Conservation (phyloP, 2,888 invertebrate species). For the Dilophus febrilis region DNA sequence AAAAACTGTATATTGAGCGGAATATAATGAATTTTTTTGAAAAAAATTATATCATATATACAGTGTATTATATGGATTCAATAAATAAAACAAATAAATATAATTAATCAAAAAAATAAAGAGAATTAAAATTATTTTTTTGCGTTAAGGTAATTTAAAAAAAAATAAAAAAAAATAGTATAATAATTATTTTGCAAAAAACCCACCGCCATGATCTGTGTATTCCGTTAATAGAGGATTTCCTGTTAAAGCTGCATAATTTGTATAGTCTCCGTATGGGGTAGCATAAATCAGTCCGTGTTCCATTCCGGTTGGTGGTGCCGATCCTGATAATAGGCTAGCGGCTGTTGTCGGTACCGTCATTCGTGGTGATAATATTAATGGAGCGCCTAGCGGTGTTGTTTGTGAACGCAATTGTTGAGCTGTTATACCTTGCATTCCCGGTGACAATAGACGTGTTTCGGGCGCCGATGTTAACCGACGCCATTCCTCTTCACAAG, state of each 20-base stretch:
- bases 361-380: conserved; percentile 83
- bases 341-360: conserved; percentile 62
- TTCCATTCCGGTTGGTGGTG: conserved; percentile 49
- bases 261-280: conserved; percentile 75
- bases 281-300: conserved; percentile 60
- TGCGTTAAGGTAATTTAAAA: too few species aligned
- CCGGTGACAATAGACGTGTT: conserved; percentile 49
- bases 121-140: too few species aligned
- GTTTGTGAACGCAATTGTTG: conserved; percentile 45
- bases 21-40: too few species aligned
- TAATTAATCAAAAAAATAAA: conserved; percentile 4
- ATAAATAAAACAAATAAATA: conserved; percentile 7
- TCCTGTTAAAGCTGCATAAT: conserved; percentile 70
- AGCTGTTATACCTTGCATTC: conserved; percentile 43
- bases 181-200: conserved; percentile 52
- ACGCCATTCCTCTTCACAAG: conserved; percentile 74
- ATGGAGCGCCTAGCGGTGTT: conserved; percentile 72
- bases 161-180: conserved; percentile 5
- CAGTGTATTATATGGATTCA: too few species aligned
- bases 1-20: too few species aligned
- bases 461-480: conserved; percentile 64
- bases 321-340: conserved; percentile 37
- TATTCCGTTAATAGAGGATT: conserved; percentile 73
- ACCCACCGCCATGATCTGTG: conserved; percentile 93
- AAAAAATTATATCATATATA: too few species aligned